phyloP scores from a whole-genome alignment of 2,888 invertebrate genomes.

The Galeopsomyia nigrocyanea region DNA sequence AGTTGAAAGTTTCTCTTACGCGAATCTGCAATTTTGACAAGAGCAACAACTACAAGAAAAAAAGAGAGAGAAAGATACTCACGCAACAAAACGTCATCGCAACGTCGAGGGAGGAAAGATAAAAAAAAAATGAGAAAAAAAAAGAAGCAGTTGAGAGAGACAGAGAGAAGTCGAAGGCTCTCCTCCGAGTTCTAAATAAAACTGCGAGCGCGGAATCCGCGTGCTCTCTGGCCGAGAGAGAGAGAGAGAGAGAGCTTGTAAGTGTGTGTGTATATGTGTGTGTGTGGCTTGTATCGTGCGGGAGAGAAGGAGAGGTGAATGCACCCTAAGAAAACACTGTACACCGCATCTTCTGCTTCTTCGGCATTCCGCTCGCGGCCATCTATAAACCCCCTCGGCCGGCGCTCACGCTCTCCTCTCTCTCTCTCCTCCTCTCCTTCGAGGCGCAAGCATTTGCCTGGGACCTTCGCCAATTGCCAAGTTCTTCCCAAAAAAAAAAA shows the following conservation, averaged over 20 bases:
- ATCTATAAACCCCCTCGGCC: conserved; percentile 16
- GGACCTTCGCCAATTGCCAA: no score
- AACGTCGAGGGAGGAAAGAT: no score
- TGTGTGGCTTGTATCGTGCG: background rate
- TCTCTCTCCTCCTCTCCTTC: background rate
- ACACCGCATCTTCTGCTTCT: conserved; percentile 12
- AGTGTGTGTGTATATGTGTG: conserved; percentile 35
- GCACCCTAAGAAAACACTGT: conserved; percentile 50
- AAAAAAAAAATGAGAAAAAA: background rate
- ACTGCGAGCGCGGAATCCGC: conserved; percentile 51
- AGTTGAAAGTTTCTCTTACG: no score
- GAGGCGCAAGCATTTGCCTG: no score
- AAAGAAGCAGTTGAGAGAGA: background rate
- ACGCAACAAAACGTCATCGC: no score
- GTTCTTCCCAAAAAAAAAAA: no score
- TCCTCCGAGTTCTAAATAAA: conserved; percentile 53
- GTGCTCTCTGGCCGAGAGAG: conserved; percentile 24
- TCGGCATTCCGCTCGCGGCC: conserved; percentile 38
- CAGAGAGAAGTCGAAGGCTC: background rate
- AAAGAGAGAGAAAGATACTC: no score
- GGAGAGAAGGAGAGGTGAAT: conserved; percentile 53
- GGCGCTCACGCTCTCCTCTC: background rate
- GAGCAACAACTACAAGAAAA: no score
- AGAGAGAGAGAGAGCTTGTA: conserved; percentile 22
- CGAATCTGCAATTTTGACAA: no score